These are phyloP conservation scores for Mesochorus sp. DNA, from an alignment of 2,888 invertebrate species.

Conservation along the genomic window DNA sequence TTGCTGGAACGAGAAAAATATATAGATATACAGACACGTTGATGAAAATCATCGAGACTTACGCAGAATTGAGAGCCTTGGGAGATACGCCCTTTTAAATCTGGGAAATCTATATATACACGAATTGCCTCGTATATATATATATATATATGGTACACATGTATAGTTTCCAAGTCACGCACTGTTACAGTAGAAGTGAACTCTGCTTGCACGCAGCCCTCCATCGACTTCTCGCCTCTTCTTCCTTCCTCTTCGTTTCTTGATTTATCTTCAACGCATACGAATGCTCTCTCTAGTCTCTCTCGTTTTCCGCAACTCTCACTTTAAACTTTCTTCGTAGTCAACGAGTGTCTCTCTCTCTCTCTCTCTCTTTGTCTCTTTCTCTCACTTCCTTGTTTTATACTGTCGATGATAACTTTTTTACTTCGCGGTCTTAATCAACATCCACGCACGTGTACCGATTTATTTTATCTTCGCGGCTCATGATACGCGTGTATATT, in stretches of 20 bases:
- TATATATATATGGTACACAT: background rate
- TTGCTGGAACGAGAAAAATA: constrained; percentile 51
- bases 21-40: background rate
- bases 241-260: no score
- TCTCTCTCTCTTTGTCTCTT: no score
- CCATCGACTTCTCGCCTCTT: constrained; percentile 46
- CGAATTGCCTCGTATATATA: background rate
- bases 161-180: no score
- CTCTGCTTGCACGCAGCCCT: constrained; percentile 49
- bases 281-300: no score
- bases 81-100: background rate
- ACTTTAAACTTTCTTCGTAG: no score
- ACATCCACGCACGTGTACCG: no score
- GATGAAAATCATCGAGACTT: background rate
- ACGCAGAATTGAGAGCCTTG: background rate
- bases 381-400: no score
- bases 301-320: constrained; percentile 42
- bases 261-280: constrained; percentile 61
- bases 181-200: constrained; percentile 33
- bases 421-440: no score
- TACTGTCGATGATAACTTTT: no score
- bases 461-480: no score
- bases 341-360: no score
- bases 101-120: background rate
- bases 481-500: no score